Base-by-base conservation (phyloP, 2,797 vertebrate genomes). In the Gobionotothen gibberifrons region DNA sequence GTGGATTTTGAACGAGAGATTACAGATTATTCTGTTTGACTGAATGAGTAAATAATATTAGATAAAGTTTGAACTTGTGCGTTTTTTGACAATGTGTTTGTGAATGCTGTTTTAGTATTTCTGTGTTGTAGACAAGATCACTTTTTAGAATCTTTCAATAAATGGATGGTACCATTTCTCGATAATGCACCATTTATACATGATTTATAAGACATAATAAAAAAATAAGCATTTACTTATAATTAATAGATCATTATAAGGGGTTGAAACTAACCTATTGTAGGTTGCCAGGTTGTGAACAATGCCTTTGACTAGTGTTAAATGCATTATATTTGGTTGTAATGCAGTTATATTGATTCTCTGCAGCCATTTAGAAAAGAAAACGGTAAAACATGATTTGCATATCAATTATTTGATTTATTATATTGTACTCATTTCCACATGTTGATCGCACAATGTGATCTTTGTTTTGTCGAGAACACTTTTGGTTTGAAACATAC, bases 101-200 rank as follows among this genome's bases (percentile, higher is more conserved):
- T 63, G 3, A 44, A 44, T 26, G 13, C 0, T 42, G 43, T 66
- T 5, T 59, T 22, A 47, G 17, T 19, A 62, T 63, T 60, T 47
- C 2, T 49, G 0, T 77, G 53, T 55, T 70, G 46, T 69, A n/a
- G 26, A 40, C 32, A 58, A 49, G 11, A 64, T 11, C 65, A 60
- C 39, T 11, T 63, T 14, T 63, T 49, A 49, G n/a, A 60, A 55
- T 29, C 3, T 69, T 74, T 69, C 12, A 60, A 68, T 54, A 64
- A 74, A 69, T 49, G 2, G 1, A 21, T 0, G 0, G 12, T 46
- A 43, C 9, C 5, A 16, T n/a, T 75, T 52, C 55, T 19, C 3
- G 4, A 26, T 26, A 55, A 55, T 5, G 1, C 12, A 39, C 0
- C 4, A 4, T 22, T 36, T 48, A 19, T 7, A 40, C 39, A 40